Conservation (phyloP, 2,113 vertebrate species). For the Acanthochromis polyacanthus region DNA sequence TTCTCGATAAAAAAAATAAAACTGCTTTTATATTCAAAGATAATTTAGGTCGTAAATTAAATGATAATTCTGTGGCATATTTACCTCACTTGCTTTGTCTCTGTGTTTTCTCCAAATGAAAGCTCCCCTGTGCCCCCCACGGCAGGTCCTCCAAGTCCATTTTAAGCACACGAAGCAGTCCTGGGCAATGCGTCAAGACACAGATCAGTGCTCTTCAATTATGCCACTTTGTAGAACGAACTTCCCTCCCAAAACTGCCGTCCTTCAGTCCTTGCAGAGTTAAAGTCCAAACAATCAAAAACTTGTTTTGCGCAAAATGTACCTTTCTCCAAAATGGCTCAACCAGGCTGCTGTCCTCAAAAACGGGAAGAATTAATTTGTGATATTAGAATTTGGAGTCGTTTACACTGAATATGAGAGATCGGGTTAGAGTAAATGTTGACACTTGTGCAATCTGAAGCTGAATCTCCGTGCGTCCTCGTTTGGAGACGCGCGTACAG, state of each 20-base stretch:
- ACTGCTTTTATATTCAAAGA: neutral
- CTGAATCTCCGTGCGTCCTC: slow-evolving; percentile 48
- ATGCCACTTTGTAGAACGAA: slow-evolving; percentile 14
- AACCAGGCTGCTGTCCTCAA: neutral
- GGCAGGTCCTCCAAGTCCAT: slow-evolving; percentile 75
- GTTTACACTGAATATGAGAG: neutral
- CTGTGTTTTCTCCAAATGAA: slow-evolving; percentile 42
- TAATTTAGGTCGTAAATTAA: neutral
- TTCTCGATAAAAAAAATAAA: neutral
- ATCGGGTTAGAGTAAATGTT: neutral
- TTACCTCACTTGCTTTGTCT: slow-evolving; percentile 63
- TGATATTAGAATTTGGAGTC: neutral
- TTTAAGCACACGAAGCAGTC: slow-evolving; percentile 57
- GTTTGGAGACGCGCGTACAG: slow-evolving; percentile 53
- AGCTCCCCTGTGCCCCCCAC: slow-evolving; percentile 70
- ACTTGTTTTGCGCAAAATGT: slow-evolving; percentile 29
- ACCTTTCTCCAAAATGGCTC: neutral
- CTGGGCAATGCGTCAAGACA: slow-evolving; percentile 62
- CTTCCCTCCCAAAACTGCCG: neutral
- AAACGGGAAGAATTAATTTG: neutral
- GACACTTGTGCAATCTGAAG: neutral
- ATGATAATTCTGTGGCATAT: neutral
- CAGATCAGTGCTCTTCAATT: slow-evolving; percentile 51
- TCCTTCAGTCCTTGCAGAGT: slow-evolving; percentile 1
- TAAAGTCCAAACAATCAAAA: slow-evolving; percentile 6